A percentile compares a stretch with the other conserved stretches of the same genome.
Evolutionary conservation across 1,140 invertebrate species (phyloP).

Genomic region (Adelges cooleyi): DNA sequence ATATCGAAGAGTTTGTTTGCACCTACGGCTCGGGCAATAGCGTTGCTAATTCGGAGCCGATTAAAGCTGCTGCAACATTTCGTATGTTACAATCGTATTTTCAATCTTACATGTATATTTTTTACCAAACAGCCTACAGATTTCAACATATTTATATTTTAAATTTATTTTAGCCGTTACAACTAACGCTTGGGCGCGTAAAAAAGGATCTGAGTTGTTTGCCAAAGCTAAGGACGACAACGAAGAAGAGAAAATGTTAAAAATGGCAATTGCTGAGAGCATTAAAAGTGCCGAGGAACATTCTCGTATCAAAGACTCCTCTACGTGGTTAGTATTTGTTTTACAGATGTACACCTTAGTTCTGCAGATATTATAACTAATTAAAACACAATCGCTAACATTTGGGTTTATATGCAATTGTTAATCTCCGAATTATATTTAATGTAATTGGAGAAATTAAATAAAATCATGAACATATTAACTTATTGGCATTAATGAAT

Average conservation of each 20-base stretch:
- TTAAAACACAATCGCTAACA: too few species aligned
- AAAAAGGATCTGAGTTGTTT: conserved; percentile 23
- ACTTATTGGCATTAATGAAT: too few species aligned
- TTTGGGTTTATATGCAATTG: too few species aligned
- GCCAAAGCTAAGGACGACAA: conserved; percentile 16
- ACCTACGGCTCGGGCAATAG: conserved; percentile 2
- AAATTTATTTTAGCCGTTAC: conserved; percentile 9
- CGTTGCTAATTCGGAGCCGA: conserved; percentile 6
- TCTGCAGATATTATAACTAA: too few species aligned
- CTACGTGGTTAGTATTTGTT: neutral
- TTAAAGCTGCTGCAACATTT: conserved; percentile 21
- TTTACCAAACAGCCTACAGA: too few species aligned
- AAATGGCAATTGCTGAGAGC: conserved; percentile 23
- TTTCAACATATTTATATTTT: neutral
- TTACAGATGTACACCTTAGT: too few species aligned
- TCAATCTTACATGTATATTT: too few species aligned
- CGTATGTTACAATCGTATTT: neutral
- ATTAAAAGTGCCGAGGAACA: conserved; percentile 26
- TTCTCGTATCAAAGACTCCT: conserved; percentile 10
- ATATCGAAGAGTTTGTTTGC: conserved; percentile 22
- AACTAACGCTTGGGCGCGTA: conserved; percentile 24
- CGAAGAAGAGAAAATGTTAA: conserved; percentile 28
- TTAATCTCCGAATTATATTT: too few species aligned
- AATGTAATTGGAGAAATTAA: too few species aligned
- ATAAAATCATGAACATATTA: too few species aligned